Conservation (phyloP, 1,140 invertebrate species). For the Octopus bimaculoides region DNA sequence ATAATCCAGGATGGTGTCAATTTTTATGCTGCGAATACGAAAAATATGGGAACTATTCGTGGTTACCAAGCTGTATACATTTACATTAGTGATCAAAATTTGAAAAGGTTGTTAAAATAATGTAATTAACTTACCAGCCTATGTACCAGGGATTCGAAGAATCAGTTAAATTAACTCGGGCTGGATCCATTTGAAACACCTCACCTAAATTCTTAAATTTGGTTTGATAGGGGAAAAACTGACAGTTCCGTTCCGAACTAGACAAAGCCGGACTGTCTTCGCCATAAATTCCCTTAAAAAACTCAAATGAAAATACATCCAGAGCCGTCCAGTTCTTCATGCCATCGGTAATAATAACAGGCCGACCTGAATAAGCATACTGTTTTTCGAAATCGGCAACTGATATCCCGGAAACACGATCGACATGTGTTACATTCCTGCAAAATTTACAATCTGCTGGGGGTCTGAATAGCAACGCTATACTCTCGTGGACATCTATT, state of each 20-base stretch:
- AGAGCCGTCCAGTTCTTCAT: slow-evolving; percentile 76
- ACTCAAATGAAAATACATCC: slow-evolving; percentile 72
- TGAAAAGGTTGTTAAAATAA: no score
- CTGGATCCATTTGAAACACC: slow-evolving; percentile 69
- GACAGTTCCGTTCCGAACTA: slow-evolving; percentile 63
- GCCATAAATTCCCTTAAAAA: slow-evolving; percentile 77
- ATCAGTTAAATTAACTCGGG: slow-evolving; percentile 65
- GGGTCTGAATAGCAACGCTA: slow-evolving; percentile 70
- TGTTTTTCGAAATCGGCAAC: slow-evolving; percentile 62
- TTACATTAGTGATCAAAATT: no score
- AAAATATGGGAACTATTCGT: no score
- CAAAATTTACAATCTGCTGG: slow-evolving; percentile 79
- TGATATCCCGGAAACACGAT: slow-evolving; percentile 58
- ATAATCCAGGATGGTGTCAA: no score
- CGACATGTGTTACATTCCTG: slow-evolving; percentile 64
- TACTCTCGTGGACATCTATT: slow-evolving; percentile 62
- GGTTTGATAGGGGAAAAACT: slow-evolving; percentile 91
- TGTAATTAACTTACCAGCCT: slow-evolving; percentile 72
- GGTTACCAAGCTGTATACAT: no score
- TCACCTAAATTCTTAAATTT: slow-evolving; percentile 74
- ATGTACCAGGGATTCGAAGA: slow-evolving; percentile 82
- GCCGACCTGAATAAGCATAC: slow-evolving; percentile 72
- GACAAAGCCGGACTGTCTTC: slow-evolving; percentile 40
- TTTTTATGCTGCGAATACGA: no score
- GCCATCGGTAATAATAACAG: slow-evolving; percentile 81